Evolutionary conservation across 2,888 invertebrate species (phyloP), one percentile per base, ranked within the genome.

Genomic region (Acanthopleura granulata): DNA sequence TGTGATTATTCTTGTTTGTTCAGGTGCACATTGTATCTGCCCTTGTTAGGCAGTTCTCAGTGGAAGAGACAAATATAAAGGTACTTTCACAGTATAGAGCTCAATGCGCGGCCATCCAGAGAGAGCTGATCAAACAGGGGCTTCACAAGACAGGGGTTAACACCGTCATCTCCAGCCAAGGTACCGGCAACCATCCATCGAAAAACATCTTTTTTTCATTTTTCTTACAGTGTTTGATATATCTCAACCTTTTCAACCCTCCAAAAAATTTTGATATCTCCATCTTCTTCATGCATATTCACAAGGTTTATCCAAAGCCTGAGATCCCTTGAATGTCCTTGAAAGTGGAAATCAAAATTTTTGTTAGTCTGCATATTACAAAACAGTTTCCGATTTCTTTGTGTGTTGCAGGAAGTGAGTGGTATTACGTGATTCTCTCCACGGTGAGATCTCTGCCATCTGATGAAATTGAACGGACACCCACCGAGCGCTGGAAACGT

Each of bases 341-440:
- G 9, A 6, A 40, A n/a, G n/a, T n/a, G n/a, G n/a, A n/a, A n/a
- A n/a, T n/a, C n/a, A n/a, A n/a, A n/a, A n/a, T n/a, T n/a, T 40
- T 40, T 40, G 9, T 40, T 9, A 9, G 40, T 40, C 40, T 40
- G 40, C 40, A 40, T 9, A 40, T 40, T 40, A 40, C 40, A 40
- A 40, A 40, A 9, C 40, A 3, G 9, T 40, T 40, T 40, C 40
- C n/a, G n/a, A n/a, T 57, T 57, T 50, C 18, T 62, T 27, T 74
- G n/a, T n/a, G n/a, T n/a, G 49, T 72, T 70, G 49, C 82, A 89
- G 89, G 89, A 49, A 77, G 79, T 73, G 86, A 89, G 77, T 86
- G 82, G 84, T 87, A 88, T 73, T 89, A 87, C 80, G 87, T 89
- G 62, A 82, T 89, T 30, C 73, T 87, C 49, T 83, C 86, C 14